Conservation (phyloP, 1,140 invertebrate genomes). For the Zaprionus vittiger region DNA sequence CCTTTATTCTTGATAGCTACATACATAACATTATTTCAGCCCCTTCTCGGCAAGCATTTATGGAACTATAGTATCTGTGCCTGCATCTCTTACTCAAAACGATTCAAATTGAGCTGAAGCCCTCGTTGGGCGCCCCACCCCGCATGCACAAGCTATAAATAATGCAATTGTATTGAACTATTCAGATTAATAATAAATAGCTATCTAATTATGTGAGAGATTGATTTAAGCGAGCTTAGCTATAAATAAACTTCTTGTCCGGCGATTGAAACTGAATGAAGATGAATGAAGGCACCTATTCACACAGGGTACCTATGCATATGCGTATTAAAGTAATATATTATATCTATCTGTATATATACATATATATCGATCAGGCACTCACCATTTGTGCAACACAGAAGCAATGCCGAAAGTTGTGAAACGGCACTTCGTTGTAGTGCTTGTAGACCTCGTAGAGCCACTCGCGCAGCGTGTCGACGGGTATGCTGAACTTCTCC, state of each 20-base stretch:
- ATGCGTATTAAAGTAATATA: background rate
- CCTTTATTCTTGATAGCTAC: conserved; percentile 16
- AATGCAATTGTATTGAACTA: conserved; percentile 14
- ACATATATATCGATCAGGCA: conserved; percentile 25
- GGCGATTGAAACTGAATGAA: background rate
- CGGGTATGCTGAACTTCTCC: conserved; percentile 91
- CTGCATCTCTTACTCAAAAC: conserved; percentile 2
- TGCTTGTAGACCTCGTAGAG: conserved; percentile 93
- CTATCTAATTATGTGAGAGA: background rate
- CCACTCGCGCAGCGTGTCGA: conserved; percentile 89
- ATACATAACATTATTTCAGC: background rate
- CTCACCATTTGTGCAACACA: conserved; percentile 96
- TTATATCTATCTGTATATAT: background rate
- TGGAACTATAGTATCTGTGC: conserved; percentile 3
- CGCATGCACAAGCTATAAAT: conserved; percentile 7
- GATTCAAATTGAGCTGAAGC: conserved; percentile 27
- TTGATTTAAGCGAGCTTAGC: background rate
- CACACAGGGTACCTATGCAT: background rate
- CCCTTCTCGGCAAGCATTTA: background rate
- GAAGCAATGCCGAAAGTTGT: conserved; percentile 95
- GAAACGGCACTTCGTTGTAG: conserved; percentile 95
- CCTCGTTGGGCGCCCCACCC: background rate
- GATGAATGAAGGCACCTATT: background rate
- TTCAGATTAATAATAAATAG: conserved; percentile 26
- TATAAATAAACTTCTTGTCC: background rate